Conservation (phyloP, 92 coral and sea anemone species). For the Parazoanthus atlanticus region DNA sequence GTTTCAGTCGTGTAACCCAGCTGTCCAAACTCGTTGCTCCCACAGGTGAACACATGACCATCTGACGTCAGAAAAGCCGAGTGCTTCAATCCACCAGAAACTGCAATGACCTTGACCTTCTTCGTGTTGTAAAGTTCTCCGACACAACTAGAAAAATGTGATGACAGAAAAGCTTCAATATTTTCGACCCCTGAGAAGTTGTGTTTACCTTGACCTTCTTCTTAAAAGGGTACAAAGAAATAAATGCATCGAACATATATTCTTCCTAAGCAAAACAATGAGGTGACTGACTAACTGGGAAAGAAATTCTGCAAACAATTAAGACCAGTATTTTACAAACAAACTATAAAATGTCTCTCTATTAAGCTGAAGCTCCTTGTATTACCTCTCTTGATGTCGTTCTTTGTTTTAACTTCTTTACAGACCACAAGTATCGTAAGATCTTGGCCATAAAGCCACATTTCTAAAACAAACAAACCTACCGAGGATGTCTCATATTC, state of each 20-base stretch:
- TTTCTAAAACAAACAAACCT: background rate
- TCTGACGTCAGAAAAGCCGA: slow-evolving; percentile 64
- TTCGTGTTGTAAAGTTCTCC: slow-evolving; percentile 41
- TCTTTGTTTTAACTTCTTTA: too few relatives aligned
- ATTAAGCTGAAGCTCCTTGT: too few relatives aligned
- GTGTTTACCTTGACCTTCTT: background rate
- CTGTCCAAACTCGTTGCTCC: slow-evolving; percentile 67
- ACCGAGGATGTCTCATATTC: slow-evolving; percentile 5
- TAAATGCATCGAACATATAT: background rate
- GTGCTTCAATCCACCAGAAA: slow-evolving; percentile 71
- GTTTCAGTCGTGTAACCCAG: slow-evolving; percentile 62
- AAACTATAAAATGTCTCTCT: too few relatives aligned
- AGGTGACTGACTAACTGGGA: too few relatives aligned
- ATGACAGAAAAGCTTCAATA: too few relatives aligned
- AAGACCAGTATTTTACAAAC: too few relatives aligned
- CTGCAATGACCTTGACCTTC: slow-evolving; percentile 44
- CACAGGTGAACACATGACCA: slow-evolving; percentile 75
- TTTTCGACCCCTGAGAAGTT: too few relatives aligned
- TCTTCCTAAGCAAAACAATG: too few relatives aligned
- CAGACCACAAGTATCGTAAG: background rate
- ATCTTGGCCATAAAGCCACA: background rate
- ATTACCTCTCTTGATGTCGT: too few relatives aligned
- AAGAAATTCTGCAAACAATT: too few relatives aligned
- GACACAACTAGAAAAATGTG: slow-evolving; percentile 39
- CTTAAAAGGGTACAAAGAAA: background rate